These are phyloP conservation scores for Microcebus jonahi DNA, from an alignment of 2,113 vertebrate genomes.

Conservation along the genomic window DNA sequence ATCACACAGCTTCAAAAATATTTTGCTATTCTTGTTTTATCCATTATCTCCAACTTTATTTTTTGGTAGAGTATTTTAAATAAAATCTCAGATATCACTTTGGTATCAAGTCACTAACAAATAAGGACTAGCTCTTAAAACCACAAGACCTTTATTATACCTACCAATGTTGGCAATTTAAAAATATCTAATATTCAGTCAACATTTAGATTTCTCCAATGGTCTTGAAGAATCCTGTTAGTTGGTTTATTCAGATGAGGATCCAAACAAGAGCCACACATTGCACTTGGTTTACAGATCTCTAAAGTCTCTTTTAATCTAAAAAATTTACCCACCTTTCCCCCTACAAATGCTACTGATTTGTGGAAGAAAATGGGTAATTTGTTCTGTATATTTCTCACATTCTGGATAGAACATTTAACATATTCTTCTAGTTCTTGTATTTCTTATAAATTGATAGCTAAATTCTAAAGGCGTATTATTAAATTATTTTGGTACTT, in stretches of 20 bases:
- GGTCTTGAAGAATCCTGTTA: background rate
- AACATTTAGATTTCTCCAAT: background rate
- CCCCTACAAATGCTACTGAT: background rate
- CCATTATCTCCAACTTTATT: background rate
- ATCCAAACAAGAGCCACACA: background rate
- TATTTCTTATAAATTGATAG: background rate
- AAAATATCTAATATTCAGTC: background rate
- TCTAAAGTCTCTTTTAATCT: background rate
- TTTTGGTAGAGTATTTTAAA: slow-evolving; percentile 31
- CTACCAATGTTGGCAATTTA: background rate
- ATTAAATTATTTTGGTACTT: slow-evolving; percentile 7
- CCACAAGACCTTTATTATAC: background rate
- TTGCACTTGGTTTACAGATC: background rate
- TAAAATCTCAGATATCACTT: background rate
- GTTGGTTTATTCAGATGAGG: background rate
- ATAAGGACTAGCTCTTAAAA: slow-evolving; percentile 24
- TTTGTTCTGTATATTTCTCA: background rate
- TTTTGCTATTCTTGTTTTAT: slow-evolving; percentile 15
- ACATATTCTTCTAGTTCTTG: background rate
- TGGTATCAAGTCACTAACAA: slow-evolving; percentile 6
- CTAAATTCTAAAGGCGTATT: background rate
- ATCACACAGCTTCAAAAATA: background rate
- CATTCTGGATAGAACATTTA: slow-evolving; percentile 18
- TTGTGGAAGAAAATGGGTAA: slow-evolving; percentile 18
- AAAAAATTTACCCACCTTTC: background rate